Conservation (phyloP, 1,140 invertebrate species). For the Hypothenemus hampei region DNA sequence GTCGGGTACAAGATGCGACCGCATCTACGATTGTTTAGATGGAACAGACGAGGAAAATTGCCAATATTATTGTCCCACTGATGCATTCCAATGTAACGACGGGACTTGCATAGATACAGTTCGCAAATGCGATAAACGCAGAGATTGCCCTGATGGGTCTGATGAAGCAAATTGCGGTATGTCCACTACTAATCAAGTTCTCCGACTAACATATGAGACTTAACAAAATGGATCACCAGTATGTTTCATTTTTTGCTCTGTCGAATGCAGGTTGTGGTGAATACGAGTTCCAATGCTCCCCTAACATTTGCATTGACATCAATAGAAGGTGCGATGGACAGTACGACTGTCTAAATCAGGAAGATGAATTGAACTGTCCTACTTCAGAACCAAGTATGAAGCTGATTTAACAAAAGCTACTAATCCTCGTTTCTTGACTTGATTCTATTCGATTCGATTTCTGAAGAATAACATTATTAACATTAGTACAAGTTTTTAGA, state of each 20-base stretch:
- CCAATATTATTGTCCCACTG: constrained; percentile 47
- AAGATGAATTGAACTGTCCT: constrained; percentile 47
- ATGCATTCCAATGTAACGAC: constrained; percentile 54
- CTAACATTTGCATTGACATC: constrained; percentile 48
- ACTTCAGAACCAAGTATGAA: not conserved
- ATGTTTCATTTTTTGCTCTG: not conserved
- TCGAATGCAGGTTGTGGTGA: constrained; percentile 9
- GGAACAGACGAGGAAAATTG: constrained; percentile 54
- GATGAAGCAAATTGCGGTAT: constrained; percentile 50
- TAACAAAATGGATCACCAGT: not conserved
- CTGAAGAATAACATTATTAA: not conserved
- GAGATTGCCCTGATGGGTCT: constrained; percentile 50
- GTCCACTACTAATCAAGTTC: constrained; percentile 9
- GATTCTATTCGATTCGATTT: no score
- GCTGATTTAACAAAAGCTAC: not conserved
- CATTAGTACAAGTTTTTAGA: not conserved
- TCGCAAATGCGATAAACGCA: constrained; percentile 48
- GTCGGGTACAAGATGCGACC: constrained; percentile 47
- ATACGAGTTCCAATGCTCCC: constrained; percentile 52
- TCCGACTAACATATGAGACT: not conserved
- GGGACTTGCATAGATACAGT: constrained; percentile 47
- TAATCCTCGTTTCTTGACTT: no score
- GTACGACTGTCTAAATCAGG: constrained; percentile 48
- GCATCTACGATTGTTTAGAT: constrained; percentile 50
- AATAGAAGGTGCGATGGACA: constrained; percentile 49